Base-by-base conservation (phyloP, 2,888 invertebrate genomes). In the Drosophila differens region DNA sequence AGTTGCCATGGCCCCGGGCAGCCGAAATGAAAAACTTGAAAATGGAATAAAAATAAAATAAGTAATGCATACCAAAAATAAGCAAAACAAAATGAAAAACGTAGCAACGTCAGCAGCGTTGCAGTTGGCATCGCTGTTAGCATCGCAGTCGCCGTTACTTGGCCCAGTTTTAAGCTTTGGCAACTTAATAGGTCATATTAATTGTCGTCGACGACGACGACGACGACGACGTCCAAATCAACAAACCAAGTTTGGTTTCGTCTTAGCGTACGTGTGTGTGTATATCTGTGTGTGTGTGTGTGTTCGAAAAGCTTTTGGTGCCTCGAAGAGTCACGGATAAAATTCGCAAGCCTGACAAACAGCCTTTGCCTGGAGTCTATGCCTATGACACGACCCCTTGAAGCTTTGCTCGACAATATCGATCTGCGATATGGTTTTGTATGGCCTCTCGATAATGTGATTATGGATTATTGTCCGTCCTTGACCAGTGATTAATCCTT, bases 121-220 rank as follows among this genome's bases (percentile, higher is more conserved):
- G 25, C 47, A 28, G 37, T 25, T 35, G 54, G 16, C 55, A 55
- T 49, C 53, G 61, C 74, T 28, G 78, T 52, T 22, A 57, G 37
- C 41, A 28, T 37, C 61, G 51, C 54, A 55, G 61, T 61, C 28
- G 41, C 49, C 39, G 59, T 52, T 57, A 30, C 62, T 69, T 82
- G 82, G 79, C 82, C 85, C 70, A 82, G 76, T 82, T 85, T 69
- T 47, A 67, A 75, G 72, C 79, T 84, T 84, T 82, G 73, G 47
- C 68, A 63, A 67, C 70, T 72, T 70, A 73, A 76, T 82, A 67
- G 82, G 84, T 82, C 73, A 84, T 64, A 75, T 61, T 75, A 82
- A 65, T 81, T 82, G 79, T 66, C 52, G 70, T 69, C 65, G 61
- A 35, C 64, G 30, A 35, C 25, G 71, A 37, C 66, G 71, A 6